A percentile compares a stretch with the other conserved stretches of the same genome.
Conservation (phyloP, 2,797 vertebrate species). For the Dendrocincla tyrannina region DNA sequence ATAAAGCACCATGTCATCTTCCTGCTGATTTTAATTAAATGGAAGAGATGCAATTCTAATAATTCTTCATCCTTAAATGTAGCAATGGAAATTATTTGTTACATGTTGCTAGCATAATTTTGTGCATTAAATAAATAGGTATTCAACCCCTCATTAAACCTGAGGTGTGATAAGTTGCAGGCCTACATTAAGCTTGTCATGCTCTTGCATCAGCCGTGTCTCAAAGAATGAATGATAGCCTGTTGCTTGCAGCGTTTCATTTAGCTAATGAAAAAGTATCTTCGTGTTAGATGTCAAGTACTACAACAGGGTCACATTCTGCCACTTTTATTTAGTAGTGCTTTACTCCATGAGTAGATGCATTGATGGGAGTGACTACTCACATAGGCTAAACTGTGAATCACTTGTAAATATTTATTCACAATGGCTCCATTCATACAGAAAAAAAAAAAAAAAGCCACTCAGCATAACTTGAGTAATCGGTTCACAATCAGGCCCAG, state of each 20-base stretch:
- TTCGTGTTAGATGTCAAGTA: slow-evolving; percentile 60
- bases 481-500: slow-evolving; percentile 39
- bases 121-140: slow-evolving; percentile 38
- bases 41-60: background rate
- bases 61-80: background rate
- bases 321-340: slow-evolving; percentile 41
- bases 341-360: slow-evolving; percentile 31
- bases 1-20: background rate
- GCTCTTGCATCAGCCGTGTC: slow-evolving; percentile 44
- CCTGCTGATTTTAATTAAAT: slow-evolving; percentile 9
- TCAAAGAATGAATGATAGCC: slow-evolving; percentile 43
- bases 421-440: slow-evolving; percentile 62
- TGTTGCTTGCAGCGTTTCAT: background rate
- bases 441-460: background rate
- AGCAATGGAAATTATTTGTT: slow-evolving; percentile 14
- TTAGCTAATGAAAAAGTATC: slow-evolving; percentile 51
- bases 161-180: slow-evolving; percentile 67
- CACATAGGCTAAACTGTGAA: slow-evolving; percentile 55
- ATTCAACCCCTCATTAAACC: slow-evolving; percentile 50
- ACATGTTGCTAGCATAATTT: background rate
- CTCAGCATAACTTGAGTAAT: slow-evolving; percentile 47
- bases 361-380: slow-evolving; percentile 41
- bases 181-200: slow-evolving; percentile 52
- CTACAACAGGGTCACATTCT: slow-evolving; percentile 63
- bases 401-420: slow-evolving; percentile 53